phyloP scores from a whole-genome alignment of 1,140 invertebrate species.

The Drosophila bifasciata region DNA sequence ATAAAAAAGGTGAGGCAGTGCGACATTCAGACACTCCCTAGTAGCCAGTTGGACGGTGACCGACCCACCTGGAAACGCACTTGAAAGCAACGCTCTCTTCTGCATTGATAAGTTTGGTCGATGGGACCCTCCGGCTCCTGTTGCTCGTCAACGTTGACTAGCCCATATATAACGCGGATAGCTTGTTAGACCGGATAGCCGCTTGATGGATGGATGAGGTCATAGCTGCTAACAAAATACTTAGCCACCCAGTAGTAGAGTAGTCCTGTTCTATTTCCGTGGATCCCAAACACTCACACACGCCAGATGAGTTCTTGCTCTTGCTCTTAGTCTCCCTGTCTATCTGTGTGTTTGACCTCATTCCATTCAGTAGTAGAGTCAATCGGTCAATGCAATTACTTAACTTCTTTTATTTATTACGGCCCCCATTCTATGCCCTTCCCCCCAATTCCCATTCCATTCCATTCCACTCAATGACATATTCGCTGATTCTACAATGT shows the following conservation, averaged over 20 bases:
- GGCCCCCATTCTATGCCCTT: slow-evolving; percentile 17
- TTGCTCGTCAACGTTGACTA: slow-evolving; percentile 36
- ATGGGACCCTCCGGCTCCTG: slow-evolving; percentile 34
- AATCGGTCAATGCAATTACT: slow-evolving; percentile 61
- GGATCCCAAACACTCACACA: no score
- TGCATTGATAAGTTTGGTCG: slow-evolving; percentile 51
- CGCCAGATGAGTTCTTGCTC: no score
- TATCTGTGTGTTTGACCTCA: slow-evolving; percentile 7
- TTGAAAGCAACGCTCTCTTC: slow-evolving; percentile 2
- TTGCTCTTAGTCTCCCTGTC: no score
- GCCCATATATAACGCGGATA: slow-evolving; percentile 36
- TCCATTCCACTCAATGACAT: neutral
- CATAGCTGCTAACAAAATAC: slow-evolving; percentile 14
- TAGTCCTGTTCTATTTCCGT: no score
- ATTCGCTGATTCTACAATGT: slow-evolving; percentile 42
- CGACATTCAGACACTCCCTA: neutral
- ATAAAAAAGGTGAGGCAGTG: no score
- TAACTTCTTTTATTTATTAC: slow-evolving; percentile 43
- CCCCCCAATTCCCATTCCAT: neutral
- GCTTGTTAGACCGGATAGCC: slow-evolving; percentile 39
- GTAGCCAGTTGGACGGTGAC: slow-evolving; percentile 20
- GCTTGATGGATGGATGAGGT: slow-evolving; percentile 45
- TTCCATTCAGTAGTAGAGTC: slow-evolving; percentile 21
- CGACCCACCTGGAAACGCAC: slow-evolving; percentile 4
- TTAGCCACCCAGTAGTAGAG: no score